phyloP scores from a whole-genome alignment of 1,140 invertebrate genomes.

The Tigriopus japonicus region DNA sequence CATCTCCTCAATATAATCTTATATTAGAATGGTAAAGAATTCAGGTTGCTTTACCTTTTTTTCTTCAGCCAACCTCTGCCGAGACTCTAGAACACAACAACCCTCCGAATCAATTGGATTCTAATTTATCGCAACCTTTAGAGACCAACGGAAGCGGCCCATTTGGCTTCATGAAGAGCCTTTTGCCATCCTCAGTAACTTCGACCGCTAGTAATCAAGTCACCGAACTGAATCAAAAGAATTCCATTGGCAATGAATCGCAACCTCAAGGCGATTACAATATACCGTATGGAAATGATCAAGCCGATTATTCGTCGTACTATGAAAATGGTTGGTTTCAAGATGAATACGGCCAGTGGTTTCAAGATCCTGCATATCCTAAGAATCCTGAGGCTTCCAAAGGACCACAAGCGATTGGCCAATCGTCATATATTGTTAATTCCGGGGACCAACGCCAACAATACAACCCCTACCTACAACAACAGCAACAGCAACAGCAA shows the following conservation, averaged over 20 bases:
- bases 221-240: not conserved
- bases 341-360: constrained; percentile 10
- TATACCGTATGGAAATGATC: constrained; percentile 7
- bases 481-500: not conserved
- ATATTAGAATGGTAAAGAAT: too few species aligned
- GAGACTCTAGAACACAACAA: not conserved
- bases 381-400: not conserved
- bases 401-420: not conserved
- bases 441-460: not conserved
- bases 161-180: not conserved
- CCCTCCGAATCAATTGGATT: not conserved
- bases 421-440: not conserved
- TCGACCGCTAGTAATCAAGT: not conserved
- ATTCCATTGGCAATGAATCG: not conserved
- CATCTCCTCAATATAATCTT: too few species aligned
- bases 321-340: constrained; percentile 10
- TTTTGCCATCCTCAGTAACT: too few species aligned
- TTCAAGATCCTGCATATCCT: not conserved
- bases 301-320: not conserved
- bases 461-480: not conserved
- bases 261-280: not conserved
- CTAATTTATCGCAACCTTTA: not conserved
- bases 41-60: not conserved
- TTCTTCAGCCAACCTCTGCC: not conserved
- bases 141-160: not conserved